These are phyloP conservation scores for Tupaia chinensis DNA, from an alignment of 2,113 vertebrate genomes.

Conservation along the genomic window DNA sequence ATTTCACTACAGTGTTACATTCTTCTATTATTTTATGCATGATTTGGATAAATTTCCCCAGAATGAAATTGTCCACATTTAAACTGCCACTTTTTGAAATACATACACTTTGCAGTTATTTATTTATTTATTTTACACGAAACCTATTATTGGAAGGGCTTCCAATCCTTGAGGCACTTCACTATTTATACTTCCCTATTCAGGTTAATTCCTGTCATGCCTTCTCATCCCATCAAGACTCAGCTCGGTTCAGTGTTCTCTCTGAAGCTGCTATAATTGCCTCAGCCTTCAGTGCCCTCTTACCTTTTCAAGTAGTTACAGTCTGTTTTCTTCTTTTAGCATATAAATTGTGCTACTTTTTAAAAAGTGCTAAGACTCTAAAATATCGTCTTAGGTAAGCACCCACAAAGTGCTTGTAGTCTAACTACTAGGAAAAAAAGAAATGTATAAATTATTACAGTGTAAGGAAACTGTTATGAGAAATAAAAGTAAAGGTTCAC, in stretches of 20 bases:
- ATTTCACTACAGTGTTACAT: neutral
- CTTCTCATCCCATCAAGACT: neutral
- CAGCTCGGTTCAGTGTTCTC: neutral
- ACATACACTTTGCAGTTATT: neutral
- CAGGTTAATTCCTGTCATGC: neutral
- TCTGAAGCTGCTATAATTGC: neutral
- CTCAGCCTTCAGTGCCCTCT: neutral
- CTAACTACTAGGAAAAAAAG: slow-evolving; percentile 20
- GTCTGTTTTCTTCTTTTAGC: neutral
- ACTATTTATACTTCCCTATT: neutral
- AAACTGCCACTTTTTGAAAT: neutral
- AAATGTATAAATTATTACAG: neutral
- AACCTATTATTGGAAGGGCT: slow-evolving; percentile 5
- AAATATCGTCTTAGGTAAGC: neutral
- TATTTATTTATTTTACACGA: neutral
- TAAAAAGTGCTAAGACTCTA: neutral
- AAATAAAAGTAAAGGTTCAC: neutral
- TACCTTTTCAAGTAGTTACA: neutral
- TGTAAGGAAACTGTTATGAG: neutral
- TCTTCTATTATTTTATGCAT: slow-evolving; percentile 17
- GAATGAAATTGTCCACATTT: slow-evolving; percentile 10
- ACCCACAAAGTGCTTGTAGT: neutral
- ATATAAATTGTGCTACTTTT: slow-evolving; percentile 30
- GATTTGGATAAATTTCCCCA: slow-evolving; percentile 22
- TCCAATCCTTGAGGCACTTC: neutral